Percentiles rank a stretch among this genome's conserved stretches.
Evolutionary conservation across 2,113 vertebrate species (phyloP).

Genomic region (Microcebus griseorufus): DNA sequence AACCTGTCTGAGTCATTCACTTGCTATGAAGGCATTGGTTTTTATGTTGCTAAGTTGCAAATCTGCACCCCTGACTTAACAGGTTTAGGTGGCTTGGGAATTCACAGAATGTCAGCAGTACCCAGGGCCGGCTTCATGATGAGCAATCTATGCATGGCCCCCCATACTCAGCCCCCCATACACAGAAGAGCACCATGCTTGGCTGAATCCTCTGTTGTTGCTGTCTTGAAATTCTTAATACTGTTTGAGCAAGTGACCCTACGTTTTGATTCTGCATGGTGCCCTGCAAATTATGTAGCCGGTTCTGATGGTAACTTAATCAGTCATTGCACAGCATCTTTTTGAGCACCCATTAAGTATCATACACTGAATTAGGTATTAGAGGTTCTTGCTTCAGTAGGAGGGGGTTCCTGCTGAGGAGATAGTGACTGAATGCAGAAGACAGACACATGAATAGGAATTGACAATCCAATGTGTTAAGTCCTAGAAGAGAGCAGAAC

Average conservation of each 20-base stretch:
- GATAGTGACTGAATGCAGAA: not conserved
- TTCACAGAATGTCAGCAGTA: not conserved
- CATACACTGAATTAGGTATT: not conserved
- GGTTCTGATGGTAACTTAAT: not conserved
- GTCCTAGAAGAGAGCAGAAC: not conserved
- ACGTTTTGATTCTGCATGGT: not conserved
- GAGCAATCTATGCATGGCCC: fast-evolving
- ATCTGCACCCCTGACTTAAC: no score
- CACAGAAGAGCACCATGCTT: not conserved
- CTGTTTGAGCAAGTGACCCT: not conserved
- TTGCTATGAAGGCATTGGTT: not conserved
- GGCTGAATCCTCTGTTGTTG: no score
- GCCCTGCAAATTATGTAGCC: not conserved
- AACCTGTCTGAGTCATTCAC: not conserved
- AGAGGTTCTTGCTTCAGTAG: not conserved
- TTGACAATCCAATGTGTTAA: not conserved
- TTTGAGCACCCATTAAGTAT: not conserved
- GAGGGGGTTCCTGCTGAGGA: not conserved
- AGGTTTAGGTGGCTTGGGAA: not conserved
- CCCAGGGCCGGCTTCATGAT: not conserved
- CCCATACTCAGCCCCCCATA: not conserved
- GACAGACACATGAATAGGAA: not conserved
- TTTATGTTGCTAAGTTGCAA: not conserved
- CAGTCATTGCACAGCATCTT: not conserved
- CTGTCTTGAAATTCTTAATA: not conserved